A percentile compares a stretch with the other conserved stretches of the same genome.
phyloP scores from a whole-genome alignment of 1,140 invertebrate species.

The Mycetomoellerius zeteki region DNA sequence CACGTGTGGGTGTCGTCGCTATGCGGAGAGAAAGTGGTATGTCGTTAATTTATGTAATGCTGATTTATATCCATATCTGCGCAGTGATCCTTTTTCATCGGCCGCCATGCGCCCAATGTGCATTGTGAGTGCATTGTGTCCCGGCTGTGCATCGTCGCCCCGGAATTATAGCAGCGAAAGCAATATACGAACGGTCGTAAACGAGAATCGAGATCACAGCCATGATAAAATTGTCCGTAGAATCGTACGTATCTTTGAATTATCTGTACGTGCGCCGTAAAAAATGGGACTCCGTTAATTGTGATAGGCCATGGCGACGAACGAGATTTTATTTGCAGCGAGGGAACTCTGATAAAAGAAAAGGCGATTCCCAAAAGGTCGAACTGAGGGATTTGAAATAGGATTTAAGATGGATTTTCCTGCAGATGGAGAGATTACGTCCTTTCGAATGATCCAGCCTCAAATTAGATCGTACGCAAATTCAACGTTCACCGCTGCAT shows the following conservation, averaged over 20 bases:
- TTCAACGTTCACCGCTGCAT: neutral
- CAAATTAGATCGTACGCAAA: conserved; percentile 36
- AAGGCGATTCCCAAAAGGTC: conserved; percentile 7
- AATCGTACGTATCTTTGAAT: conserved; percentile 21
- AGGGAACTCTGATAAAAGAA: neutral
- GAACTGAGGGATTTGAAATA: neutral
- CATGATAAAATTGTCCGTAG: conserved; percentile 47
- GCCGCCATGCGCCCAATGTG: conserved; percentile 37
- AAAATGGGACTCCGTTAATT: conserved; percentile 24
- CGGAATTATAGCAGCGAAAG: conserved; percentile 59
- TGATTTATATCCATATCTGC: conserved; percentile 80
- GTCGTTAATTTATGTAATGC: conserved; percentile 83
- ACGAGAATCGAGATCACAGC: conserved; percentile 28
- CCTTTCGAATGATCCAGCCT: neutral
- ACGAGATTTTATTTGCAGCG: conserved; percentile 37
- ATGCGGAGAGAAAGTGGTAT: conserved; percentile 78
- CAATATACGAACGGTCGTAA: conserved; percentile 33
- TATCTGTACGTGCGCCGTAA: neutral
- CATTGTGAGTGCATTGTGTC: conserved; percentile 64
- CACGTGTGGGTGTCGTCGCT: conserved; percentile 78
- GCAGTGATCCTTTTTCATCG: conserved; percentile 74
- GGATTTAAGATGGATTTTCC: conserved; percentile 31
- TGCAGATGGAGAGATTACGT: conserved; percentile 3
- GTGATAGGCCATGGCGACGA: neutral
- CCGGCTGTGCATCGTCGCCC: conserved; percentile 52